Evolutionary conservation across 2,888 invertebrate species (phyloP).

Genomic region (Gymnocheta viridis): DNA sequence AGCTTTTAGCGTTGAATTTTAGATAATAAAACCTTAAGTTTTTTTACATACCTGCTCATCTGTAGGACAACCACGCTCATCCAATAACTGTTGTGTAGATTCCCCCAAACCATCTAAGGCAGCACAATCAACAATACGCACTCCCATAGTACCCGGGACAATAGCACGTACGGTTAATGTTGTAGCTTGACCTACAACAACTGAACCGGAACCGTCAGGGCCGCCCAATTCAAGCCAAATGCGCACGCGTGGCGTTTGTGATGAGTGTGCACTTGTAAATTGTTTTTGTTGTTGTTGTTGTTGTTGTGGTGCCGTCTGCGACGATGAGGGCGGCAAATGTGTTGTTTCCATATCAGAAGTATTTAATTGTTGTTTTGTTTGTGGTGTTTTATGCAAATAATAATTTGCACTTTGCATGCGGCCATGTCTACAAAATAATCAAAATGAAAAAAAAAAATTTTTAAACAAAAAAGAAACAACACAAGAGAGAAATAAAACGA

Average conservation of each 20-base stretch:
- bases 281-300: constrained; percentile 32
- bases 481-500: not conserved
- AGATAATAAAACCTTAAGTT: too few species aligned
- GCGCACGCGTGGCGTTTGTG: constrained; percentile 83
- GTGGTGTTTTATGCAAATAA: constrained; percentile 38
- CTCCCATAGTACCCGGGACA: constrained; percentile 86
- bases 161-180: constrained; percentile 83
- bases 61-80: constrained; percentile 89
- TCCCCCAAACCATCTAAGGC: constrained; percentile 91
- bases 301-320: not conserved
- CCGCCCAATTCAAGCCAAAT: constrained; percentile 88
- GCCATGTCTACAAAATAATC: constrained; percentile 45
- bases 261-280: constrained; percentile 48
- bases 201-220: constrained; percentile 83
- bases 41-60: constrained; percentile 84
- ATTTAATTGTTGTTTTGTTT: constrained; percentile 44
- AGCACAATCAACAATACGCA: constrained; percentile 88
- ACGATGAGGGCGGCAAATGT: constrained; percentile 15
- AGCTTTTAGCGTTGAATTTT: too few species aligned
- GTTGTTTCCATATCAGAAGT: constrained; percentile 50
- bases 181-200: constrained; percentile 89
- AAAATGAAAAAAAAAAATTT: too few species aligned
- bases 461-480: not conserved
- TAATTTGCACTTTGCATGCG: constrained; percentile 61
- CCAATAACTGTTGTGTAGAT: constrained; percentile 88